Conservation (phyloP, 2,797 vertebrate species). For the Morelia viridis region DNA sequence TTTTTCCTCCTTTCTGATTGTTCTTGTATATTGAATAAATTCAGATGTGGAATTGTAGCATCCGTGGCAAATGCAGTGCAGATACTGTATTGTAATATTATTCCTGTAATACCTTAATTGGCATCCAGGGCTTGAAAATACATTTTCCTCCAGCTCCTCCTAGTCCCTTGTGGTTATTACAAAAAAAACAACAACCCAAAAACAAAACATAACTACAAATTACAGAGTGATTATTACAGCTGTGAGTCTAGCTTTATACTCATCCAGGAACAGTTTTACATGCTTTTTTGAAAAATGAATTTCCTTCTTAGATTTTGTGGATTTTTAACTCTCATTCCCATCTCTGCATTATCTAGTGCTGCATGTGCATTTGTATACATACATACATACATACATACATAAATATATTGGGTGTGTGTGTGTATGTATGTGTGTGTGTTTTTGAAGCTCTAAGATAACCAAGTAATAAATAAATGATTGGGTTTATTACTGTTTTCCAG, state of each 20-base stretch:
- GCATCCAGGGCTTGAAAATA: slow-evolving; percentile 20
- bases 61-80: not conserved
- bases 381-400: too few species aligned
- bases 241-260: not conserved
- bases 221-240: not conserved
- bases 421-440: not conserved
- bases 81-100: not conserved
- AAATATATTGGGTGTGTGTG: too few species aligned
- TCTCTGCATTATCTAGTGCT: slow-evolving; percentile 9
- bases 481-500: not conserved
- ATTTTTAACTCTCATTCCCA: not conserved
- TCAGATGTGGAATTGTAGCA: not conserved
- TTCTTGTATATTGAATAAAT: not conserved
- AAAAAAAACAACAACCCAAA: slow-evolving; percentile 16
- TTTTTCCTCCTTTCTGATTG: not conserved
- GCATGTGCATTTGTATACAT: not conserved
- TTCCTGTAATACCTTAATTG: slow-evolving; percentile 19
- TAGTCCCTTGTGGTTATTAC: slow-evolving; percentile 36
- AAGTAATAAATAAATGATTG: slow-evolving; percentile 4
- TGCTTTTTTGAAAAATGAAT: not conserved
- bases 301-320: not conserved
- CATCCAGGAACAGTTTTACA: not conserved
- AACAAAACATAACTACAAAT: slow-evolving; percentile 22
- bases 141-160: slow-evolving; percentile 12
- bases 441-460: slow-evolving; percentile 20